These are phyloP conservation scores for Sinocyclocheilus grahami DNA, from an alignment of 2,113 vertebrate species.

Conservation along the genomic window DNA sequence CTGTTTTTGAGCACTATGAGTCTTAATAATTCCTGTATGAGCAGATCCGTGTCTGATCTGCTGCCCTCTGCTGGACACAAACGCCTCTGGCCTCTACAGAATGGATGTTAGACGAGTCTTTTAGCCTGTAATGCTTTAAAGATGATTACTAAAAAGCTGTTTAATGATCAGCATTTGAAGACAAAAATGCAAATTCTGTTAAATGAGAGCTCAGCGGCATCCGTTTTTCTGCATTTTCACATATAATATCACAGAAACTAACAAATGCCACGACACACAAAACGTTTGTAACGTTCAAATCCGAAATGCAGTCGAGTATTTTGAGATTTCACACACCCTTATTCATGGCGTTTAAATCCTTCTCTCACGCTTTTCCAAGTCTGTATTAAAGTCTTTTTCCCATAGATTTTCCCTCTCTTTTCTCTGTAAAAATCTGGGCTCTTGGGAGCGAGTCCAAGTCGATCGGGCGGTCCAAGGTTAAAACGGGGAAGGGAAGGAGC, in stretches of 20 bases:
- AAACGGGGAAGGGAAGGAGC: background rate
- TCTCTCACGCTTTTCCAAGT: background rate
- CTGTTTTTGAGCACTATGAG: background rate
- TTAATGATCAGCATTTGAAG: background rate
- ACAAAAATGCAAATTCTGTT: background rate
- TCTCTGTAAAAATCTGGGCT: background rate
- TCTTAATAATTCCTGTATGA: background rate
- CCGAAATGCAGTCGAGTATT: background rate
- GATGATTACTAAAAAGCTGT: background rate
- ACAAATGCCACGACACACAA: background rate
- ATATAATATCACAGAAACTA: background rate
- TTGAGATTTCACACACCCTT: background rate
- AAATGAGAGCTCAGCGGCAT: too few species aligned
- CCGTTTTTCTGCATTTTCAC: background rate
- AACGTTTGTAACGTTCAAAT: background rate
- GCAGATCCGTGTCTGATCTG: background rate
- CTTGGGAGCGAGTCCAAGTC: constrained; percentile 10
- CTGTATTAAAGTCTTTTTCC: background rate
- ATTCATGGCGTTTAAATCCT: background rate
- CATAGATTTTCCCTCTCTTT: background rate
- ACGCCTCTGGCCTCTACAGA: background rate
- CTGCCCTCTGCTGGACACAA: constrained; percentile 13
- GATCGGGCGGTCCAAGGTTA: constrained; percentile 9
- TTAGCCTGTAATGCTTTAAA: background rate
- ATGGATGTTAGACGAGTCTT: background rate